Conservation (phyloP, 2,888 invertebrate genomes). For the Meiosimyza decipiens region DNA sequence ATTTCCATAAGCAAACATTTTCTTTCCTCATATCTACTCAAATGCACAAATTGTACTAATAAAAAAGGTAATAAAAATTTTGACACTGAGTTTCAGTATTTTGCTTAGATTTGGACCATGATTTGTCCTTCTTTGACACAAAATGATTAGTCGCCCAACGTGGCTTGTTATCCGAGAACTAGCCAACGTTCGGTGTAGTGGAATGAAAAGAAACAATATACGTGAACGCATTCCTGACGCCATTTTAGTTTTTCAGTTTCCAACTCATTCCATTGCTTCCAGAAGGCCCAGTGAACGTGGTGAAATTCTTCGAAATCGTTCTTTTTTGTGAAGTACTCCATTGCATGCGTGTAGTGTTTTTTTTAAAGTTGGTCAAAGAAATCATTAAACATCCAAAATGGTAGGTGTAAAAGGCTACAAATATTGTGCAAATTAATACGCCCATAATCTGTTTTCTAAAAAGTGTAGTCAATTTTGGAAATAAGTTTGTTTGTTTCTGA, state of each 20-base stretch:
- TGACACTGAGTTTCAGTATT: too few relatives aligned
- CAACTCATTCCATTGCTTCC: constrained; percentile 23
- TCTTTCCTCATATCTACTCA: too few relatives aligned
- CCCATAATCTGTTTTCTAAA: constrained; percentile 22
- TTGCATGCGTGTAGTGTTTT: constrained; percentile 86
- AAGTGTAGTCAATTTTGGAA: constrained; percentile 40
- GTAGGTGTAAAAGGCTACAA: constrained; percentile 60
- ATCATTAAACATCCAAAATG: constrained; percentile 77
- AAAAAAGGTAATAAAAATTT: too few relatives aligned
- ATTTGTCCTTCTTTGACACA: too few relatives aligned
- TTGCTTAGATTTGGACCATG: too few relatives aligned
- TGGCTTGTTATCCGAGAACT: too few relatives aligned
- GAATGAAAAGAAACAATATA: too few relatives aligned
- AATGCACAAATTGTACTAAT: too few relatives aligned
- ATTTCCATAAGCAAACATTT: too few relatives aligned
- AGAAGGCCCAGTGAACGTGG: constrained; percentile 29
- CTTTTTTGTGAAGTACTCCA: constrained; percentile 89
- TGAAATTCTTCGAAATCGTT: constrained; percentile 55
- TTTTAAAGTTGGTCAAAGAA: constrained; percentile 73
- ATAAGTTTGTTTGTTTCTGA: neutral
- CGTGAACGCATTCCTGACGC: too few relatives aligned
- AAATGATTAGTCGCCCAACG: too few relatives aligned
- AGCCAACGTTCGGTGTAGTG: too few relatives aligned
- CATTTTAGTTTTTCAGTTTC: constrained; percentile 9
- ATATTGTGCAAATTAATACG: constrained; percentile 31